phyloP scores from a whole-genome alignment of 1,140 invertebrate species.

The Berghia stephanieae region DNA sequence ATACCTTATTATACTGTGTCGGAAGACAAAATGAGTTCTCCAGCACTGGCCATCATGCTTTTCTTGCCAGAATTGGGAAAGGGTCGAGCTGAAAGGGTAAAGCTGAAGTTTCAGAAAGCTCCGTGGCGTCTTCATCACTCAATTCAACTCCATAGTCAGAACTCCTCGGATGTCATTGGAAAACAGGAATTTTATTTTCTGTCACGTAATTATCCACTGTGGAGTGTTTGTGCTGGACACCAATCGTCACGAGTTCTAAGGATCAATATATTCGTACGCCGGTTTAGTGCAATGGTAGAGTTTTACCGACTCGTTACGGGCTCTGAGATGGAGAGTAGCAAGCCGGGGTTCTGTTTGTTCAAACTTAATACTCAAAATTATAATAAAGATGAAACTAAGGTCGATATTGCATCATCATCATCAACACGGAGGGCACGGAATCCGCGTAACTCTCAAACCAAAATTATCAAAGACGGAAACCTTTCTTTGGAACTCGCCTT shows the following conservation, averaged over 20 bases:
- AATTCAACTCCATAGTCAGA: constrained; percentile 42
- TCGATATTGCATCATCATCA: background rate
- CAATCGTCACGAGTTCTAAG: constrained; percentile 38
- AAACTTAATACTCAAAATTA: constrained; percentile 31
- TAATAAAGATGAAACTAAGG: no score
- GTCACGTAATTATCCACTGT: constrained; percentile 44
- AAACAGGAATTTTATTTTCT: constrained; percentile 49
- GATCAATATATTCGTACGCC: constrained; percentile 43
- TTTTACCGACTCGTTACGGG: constrained; percentile 52
- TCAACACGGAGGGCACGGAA: background rate
- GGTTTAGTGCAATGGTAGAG: constrained; percentile 50
- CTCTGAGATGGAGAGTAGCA: constrained; percentile 49
- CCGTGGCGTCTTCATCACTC: constrained; percentile 53
- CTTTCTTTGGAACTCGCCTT: constrained; percentile 44
- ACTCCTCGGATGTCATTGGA: constrained; percentile 34
- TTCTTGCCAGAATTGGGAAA: constrained; percentile 44
- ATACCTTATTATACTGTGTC: constrained; percentile 20
- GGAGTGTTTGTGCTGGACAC: constrained; percentile 40
- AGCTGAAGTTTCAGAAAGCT: constrained; percentile 27
- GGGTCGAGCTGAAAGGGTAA: constrained; percentile 23
- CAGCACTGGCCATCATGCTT: constrained; percentile 44
- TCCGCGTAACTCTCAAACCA: background rate
- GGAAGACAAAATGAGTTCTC: constrained; percentile 27
- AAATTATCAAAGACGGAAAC: no score
- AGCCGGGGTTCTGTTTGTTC: constrained; percentile 51